phyloP scores from a whole-genome alignment of 2,888 invertebrate species.

The Drosophila maculinotata region DNA sequence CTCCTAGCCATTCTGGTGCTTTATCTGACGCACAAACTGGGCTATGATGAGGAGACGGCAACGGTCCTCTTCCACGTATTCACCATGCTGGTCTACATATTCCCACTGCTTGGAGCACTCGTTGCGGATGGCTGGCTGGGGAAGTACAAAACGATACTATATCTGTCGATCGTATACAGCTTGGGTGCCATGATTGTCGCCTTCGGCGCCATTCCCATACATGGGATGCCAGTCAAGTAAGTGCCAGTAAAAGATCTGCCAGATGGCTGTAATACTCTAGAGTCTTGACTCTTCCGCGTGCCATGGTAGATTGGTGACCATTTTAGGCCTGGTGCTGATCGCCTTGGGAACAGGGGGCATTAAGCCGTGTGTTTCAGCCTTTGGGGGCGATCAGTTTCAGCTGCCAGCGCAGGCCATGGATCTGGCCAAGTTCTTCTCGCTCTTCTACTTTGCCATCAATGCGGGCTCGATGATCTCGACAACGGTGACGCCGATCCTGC shows the following conservation, averaged over 20 bases:
- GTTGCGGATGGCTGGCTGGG: conserved; percentile 97
- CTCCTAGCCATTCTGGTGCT: conserved; percentile 94
- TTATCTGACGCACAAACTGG: conserved; percentile 92
- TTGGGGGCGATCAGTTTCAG: conserved; percentile 97
- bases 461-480: conserved; percentile 95
- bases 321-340: conserved; percentile 90
- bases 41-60: conserved; percentile 90
- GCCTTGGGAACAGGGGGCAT: conserved; percentile 97
- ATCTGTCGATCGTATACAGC: conserved; percentile 94
- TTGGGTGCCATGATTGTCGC: conserved; percentile 93
- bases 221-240: conserved; percentile 87
- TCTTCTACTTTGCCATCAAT: conserved; percentile 98
- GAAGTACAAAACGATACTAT: conserved; percentile 93
- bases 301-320: conserved; percentile 87
- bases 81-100: conserved; percentile 91
- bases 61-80: conserved; percentile 96
- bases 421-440: conserved; percentile 94
- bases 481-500: conserved; percentile 93
- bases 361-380: conserved; percentile 97
- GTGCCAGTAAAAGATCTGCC: conserved; percentile 39
- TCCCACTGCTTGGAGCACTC: conserved; percentile 92
- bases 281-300: too few relatives aligned
- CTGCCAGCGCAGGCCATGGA: conserved; percentile 92
- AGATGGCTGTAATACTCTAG: too few relatives aligned
- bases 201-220: conserved; percentile 88